Base-by-base conservation (phyloP, 2,888 invertebrate species). In the Anthophora plumipes region DNA sequence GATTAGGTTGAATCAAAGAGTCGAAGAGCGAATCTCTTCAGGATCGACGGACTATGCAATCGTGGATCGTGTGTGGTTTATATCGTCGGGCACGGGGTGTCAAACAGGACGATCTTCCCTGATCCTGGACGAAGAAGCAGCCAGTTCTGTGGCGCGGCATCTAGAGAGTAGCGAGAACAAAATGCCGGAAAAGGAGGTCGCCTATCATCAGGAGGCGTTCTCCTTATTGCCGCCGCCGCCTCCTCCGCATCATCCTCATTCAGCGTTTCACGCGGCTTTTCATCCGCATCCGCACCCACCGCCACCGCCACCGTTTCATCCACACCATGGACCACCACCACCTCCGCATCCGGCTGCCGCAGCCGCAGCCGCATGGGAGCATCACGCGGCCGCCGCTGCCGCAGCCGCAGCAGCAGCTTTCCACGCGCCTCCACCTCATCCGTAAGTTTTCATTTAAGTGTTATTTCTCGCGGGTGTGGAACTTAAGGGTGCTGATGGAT, bases 311-410 rank as follows among this genome's bases (percentile, higher is more conserved):
- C n/a, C n/a, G 94, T 92, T 92, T 85, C 93, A 92, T 81, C 91
- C 92, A 31, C 92, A 92, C 82, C 92, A 92, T 76, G 92, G 89
- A 82, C 91, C 92, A n/a, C 92, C 87, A 77, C 92, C 85, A 67
- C 91, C 75, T 78, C 94, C 90, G 94, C 95, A 89, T 94, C 94
- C 89, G 83, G 92, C 91, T 5, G 95, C 92, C 2, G 92, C 95
- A 75, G 95, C 94, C 83, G 94, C 95, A 92, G 95, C 92, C 92
- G 95, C 93, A 92, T 95, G 93, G 95, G 95, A 93, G 92, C 95
- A 93, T 95, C 95, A 96, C 91, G 95, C 95, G 95, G 93, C 95
- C 90, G 95, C 95, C 95, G 92, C 96, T 89, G 94, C 95, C 91
- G 92, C 96, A 88, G 94, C 95, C 91, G 94, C 95, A 90, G 91